phyloP scores from a whole-genome alignment of 2,888 invertebrate species.

The Invenusta paracnida region DNA sequence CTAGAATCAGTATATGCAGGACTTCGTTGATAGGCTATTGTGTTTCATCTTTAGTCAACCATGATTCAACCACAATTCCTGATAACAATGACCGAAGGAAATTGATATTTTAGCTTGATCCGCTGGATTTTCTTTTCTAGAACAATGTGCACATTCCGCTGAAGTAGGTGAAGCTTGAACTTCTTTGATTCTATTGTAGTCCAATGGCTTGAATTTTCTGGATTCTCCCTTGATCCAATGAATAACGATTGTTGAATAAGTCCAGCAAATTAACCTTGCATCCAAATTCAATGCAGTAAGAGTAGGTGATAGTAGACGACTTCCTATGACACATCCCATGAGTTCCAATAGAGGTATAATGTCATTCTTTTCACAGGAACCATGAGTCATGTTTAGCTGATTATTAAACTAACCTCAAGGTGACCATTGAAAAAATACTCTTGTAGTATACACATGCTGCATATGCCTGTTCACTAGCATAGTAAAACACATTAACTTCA shows the following conservation, averaged over 20 bases:
- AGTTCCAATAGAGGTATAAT: background rate
- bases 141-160: background rate
- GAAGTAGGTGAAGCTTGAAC: background rate
- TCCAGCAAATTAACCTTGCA: background rate
- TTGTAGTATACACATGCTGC: background rate
- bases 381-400: background rate
- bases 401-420: background rate
- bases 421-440: background rate
- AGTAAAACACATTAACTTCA: background rate
- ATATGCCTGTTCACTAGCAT: background rate
- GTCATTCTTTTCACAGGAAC: background rate
- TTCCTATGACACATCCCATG: background rate
- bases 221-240: background rate
- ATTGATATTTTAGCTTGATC: background rate
- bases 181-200: background rate
- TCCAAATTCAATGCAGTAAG: background rate
- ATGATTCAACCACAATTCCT: background rate
- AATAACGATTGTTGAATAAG: background rate
- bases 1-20: background rate
- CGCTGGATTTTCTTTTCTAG: background rate
- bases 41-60: background rate
- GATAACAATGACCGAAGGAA: background rate
- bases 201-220: background rate
- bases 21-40: background rate
- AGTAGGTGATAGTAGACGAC: background rate